Percentiles rank a stretch among this genome's conserved stretches.
These are phyloP conservation scores for Neodon shergylaensis DNA, from an alignment of 2,113 vertebrate species.

Conservation along the genomic window DNA sequence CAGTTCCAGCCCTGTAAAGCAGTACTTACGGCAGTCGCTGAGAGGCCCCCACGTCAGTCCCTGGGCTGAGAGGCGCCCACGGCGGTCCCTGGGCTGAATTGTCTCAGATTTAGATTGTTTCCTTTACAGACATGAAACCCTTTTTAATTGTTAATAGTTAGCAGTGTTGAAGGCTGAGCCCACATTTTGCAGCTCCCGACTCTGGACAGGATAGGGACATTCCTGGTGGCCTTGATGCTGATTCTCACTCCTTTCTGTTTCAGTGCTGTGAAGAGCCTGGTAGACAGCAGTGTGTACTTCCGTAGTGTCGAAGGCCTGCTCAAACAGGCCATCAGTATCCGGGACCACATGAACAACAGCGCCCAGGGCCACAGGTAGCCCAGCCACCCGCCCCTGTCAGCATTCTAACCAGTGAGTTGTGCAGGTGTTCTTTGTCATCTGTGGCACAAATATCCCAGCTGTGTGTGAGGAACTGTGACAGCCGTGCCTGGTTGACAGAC, in stretches of 20 bases:
- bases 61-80: too few relatives aligned
- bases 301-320: slow-evolving; percentile 94
- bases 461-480: not conserved
- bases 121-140: not conserved
- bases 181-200: not conserved
- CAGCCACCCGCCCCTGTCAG: not conserved
- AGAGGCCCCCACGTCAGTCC: not conserved
- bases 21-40: not conserved
- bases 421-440: not conserved
- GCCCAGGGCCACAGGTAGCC: slow-evolving; percentile 92
- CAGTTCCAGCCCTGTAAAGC: not conserved
- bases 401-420: not conserved
- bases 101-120: not conserved
- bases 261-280: slow-evolving; percentile 96
- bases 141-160: not conserved
- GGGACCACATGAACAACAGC: slow-evolving; percentile 89
- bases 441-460: not conserved
- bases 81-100: not conserved
- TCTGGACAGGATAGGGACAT: not conserved
- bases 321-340: slow-evolving; percentile 89
- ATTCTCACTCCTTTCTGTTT: not conserved
- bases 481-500: not conserved
- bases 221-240: not conserved
- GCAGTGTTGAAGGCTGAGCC: not conserved
- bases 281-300: slow-evolving; percentile 95